Conservation (phyloP, 2,888 invertebrate species). For the Phrixothrix hirtus region DNA sequence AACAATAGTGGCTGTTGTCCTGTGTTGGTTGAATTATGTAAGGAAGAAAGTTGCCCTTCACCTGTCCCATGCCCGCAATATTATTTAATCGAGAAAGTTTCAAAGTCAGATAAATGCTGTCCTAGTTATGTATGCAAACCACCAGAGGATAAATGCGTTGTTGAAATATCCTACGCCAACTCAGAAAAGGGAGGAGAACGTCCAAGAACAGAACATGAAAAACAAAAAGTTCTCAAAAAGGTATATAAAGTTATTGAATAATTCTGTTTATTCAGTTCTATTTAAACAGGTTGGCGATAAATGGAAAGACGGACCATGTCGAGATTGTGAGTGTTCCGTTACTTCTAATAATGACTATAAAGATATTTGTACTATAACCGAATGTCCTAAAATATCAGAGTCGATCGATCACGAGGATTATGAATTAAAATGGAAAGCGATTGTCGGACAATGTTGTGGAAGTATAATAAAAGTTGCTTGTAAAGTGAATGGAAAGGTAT, state of each 20-base stretch:
- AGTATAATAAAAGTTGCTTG: conserved; percentile 63
- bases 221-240: conserved; percentile 61
- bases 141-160: conserved; percentile 69
- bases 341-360: conserved; percentile 47
- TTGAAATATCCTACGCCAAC: conserved; percentile 61
- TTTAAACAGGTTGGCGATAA: conserved; percentile 59
- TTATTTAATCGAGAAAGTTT: conserved; percentile 55
- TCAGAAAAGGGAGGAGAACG: conserved; percentile 62
- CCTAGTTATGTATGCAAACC: conserved; percentile 66
- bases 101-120: conserved; percentile 63
- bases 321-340: conserved; percentile 63
- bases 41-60: conserved; percentile 65
- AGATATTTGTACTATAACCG: conserved; percentile 57
- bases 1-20: conserved; percentile 75
- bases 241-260: conserved; percentile 47
- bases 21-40: conserved; percentile 63
- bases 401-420: conserved; percentile 61
- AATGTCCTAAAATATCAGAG: conserved; percentile 57
- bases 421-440: conserved; percentile 59
- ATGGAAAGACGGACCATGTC: conserved; percentile 75
- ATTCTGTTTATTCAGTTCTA: background rate
- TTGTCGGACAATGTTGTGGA: conserved; percentile 69
- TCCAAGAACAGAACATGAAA: conserved; percentile 48
- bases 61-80: conserved; percentile 64
- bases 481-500: conserved; percentile 52